A percentile compares a stretch with the other conserved stretches of the same genome.
Conservation (phyloP, 2,888 invertebrate species). For the Aphelenchoides bicaudatus region DNA sequence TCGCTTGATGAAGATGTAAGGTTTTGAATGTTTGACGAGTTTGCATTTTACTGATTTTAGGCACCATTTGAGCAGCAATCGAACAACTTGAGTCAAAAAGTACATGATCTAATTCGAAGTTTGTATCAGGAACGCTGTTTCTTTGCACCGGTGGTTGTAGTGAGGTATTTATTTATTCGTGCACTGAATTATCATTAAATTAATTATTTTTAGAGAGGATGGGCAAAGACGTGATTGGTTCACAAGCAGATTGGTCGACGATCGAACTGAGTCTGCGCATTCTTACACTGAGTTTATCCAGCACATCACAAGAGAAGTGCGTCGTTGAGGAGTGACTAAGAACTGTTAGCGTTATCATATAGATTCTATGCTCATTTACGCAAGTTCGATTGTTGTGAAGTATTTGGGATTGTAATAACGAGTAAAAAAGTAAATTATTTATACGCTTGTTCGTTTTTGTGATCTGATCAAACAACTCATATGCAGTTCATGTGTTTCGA, state of each 20-base stretch:
- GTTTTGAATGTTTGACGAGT: conserved; percentile 10
- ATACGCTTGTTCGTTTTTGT: too few species aligned
- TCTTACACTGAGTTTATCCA: conserved; percentile 98
- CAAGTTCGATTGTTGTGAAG: too few species aligned
- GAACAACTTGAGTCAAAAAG: conserved; percentile 28
- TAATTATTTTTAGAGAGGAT: conserved; percentile 74
- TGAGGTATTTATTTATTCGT: conserved; percentile 24
- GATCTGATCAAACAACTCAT: too few species aligned
- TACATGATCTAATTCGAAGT: conserved; percentile 30
- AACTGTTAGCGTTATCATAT: too few species aligned
- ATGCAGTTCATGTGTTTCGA: too few species aligned
- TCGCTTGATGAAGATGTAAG: conserved; percentile 71
- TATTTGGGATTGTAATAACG: too few species aligned
- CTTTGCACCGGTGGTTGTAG: conserved; percentile 35
- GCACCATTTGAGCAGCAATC: conserved; percentile 21
- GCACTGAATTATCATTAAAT: not conserved
- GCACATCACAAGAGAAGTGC: conserved; percentile 66
- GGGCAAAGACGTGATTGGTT: conserved; percentile 77
- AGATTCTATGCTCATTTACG: too few species aligned
- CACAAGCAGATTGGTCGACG: conserved; percentile 84
- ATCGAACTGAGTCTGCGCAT: conserved; percentile 85
- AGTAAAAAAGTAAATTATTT: too few species aligned
- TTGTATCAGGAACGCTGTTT: conserved; percentile 29
- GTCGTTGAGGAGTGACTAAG: too few species aligned
- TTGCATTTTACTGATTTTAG: conserved; percentile 25